These are phyloP conservation scores for Drosophila fungiperda DNA, from an alignment of 2,888 invertebrate species.

Conservation along the genomic window DNA sequence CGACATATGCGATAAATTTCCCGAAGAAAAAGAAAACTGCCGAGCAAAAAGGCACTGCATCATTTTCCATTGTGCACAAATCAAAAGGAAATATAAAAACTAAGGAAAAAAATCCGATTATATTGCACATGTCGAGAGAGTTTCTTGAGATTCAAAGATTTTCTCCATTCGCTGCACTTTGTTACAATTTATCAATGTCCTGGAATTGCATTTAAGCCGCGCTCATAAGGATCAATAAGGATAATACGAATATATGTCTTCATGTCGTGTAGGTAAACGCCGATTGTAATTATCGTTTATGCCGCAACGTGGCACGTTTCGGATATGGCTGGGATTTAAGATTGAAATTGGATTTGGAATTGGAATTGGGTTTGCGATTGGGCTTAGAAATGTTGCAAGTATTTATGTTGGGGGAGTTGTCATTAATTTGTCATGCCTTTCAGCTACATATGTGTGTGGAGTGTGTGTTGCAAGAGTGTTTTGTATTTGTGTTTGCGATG, in stretches of 20 bases:
- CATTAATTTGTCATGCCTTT: slow-evolving; percentile 78
- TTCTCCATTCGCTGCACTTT: slow-evolving; percentile 57
- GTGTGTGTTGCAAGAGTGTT: slow-evolving; percentile 25
- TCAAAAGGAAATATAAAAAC: slow-evolving; percentile 17
- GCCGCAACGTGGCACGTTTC: slow-evolving; percentile 73
- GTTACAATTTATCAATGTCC: slow-evolving; percentile 74
- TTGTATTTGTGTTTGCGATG: slow-evolving; percentile 57
- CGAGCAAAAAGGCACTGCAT: slow-evolving; percentile 61
- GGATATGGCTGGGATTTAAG: slow-evolving; percentile 51
- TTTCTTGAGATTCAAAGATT: slow-evolving; percentile 58
- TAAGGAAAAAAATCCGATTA: slow-evolving; percentile 39
- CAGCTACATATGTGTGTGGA: slow-evolving; percentile 59
- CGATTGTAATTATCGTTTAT: slow-evolving; percentile 75
- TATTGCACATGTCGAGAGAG: slow-evolving; percentile 58
- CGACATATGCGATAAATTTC: slow-evolving; percentile 79
- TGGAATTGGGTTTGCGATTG: slow-evolving; percentile 25
- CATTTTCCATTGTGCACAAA: slow-evolving; percentile 62
- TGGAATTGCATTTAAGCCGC: slow-evolving; percentile 69
- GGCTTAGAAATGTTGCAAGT: slow-evolving; percentile 22
- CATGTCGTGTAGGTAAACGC: slow-evolving; percentile 52
- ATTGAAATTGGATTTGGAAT: slow-evolving; percentile 18
- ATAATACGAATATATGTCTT: slow-evolving; percentile 70
- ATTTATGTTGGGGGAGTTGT: slow-evolving; percentile 39
- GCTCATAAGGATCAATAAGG: slow-evolving; percentile 74
- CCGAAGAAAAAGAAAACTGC: slow-evolving; percentile 51